phyloP scores from a whole-genome alignment of 2,888 invertebrate genomes.

The Leptopterna dolabrata region DNA sequence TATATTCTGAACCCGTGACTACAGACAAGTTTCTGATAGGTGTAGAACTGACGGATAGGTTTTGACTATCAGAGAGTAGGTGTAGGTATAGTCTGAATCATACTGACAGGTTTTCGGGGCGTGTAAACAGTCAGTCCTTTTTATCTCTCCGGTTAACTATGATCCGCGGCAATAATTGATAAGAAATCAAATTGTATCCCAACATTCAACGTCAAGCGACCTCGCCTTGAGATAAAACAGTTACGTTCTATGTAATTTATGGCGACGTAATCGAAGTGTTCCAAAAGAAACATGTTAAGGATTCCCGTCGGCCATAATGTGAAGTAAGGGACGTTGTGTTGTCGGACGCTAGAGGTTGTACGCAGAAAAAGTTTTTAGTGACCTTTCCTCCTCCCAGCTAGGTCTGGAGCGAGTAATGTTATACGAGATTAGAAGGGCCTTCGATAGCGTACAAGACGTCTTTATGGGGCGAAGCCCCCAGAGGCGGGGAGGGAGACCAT shows the following conservation, averaged over 20 bases:
- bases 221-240: neutral
- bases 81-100: too few relatives aligned
- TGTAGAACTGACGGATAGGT: too few relatives aligned
- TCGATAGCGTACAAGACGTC: neutral
- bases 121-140: too few relatives aligned
- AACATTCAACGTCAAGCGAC: neutral
- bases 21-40: too few relatives aligned
- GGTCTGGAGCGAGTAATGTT: neutral
- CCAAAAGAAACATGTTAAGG: neutral
- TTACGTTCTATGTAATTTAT: neutral
- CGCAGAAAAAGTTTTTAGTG: neutral
- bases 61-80: too few relatives aligned
- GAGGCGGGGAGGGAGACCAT: neutral
- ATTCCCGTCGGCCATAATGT: conserved; percentile 7
- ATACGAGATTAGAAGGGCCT: conserved; percentile 3
- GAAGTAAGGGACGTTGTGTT: neutral
- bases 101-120: too few relatives aligned
- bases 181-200: neutral
- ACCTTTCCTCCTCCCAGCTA: neutral
- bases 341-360: neutral
- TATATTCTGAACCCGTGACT: too few relatives aligned
- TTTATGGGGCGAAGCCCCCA: neutral
- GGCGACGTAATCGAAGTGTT: neutral
- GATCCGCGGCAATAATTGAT: neutral
- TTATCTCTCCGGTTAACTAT: too few relatives aligned